Conservation (phyloP, 2,113 vertebrate species). For the Odontesthes bonariensis region DNA sequence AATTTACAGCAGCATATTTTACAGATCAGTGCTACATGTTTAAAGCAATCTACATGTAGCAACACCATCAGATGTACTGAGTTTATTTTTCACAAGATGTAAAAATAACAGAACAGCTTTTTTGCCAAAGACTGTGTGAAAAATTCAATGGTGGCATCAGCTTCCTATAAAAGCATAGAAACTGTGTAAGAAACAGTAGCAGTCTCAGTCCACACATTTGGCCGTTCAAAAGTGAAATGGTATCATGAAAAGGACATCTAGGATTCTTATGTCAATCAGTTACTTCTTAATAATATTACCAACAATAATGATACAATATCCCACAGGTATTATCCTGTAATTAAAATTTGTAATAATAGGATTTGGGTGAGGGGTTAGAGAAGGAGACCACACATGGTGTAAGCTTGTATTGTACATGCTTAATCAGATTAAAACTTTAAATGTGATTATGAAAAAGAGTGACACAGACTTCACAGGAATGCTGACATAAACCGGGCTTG, state of each 20-base stretch:
- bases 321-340: constrained; percentile 82
- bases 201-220: neutral
- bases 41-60: constrained; percentile 30
- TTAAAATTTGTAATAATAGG: constrained; percentile 81
- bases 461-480: constrained; percentile 82
- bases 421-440: constrained; percentile 82
- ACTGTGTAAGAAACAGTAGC: constrained; percentile 26
- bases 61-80: too few species aligned
- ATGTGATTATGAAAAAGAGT: constrained; percentile 79
- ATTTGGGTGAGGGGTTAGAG: constrained; percentile 68
- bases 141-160: constrained; percentile 26
- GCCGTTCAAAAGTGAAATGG: constrained; percentile 8
- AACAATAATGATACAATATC: constrained; percentile 80
- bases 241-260: constrained; percentile 54
- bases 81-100: neutral
- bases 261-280: constrained; percentile 59
- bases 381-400: constrained; percentile 83
- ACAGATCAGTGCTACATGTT: constrained; percentile 28
- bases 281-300: constrained; percentile 70
- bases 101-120: constrained; percentile 30
- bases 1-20: constrained; percentile 33
- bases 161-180: constrained; percentile 25
- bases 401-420: constrained; percentile 80
- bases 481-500: constrained; percentile 62
- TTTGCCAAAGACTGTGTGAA: constrained; percentile 48